Evolutionary conservation across 2,113 vertebrate genomes (phyloP), one percentile per base, ranked within the genome.

Genomic region (Calidris pygmaea): DNA sequence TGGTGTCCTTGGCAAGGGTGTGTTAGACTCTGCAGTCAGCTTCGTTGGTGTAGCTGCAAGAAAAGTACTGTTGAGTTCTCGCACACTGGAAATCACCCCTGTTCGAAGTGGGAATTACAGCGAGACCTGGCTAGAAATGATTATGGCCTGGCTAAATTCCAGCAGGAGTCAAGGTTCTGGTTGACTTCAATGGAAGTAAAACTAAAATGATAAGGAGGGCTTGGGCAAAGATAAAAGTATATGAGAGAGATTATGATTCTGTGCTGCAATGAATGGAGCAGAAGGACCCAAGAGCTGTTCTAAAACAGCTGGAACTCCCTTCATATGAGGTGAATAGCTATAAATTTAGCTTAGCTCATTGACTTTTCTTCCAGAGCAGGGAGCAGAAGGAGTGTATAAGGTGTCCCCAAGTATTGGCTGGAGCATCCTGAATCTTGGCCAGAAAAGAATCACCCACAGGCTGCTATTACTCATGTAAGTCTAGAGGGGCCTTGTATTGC

Each of bases 31-130:
- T 12, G 96, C 74, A 17, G 96, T 93, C 91, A 97, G 96, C 88
- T 98, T 98, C 91, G 97, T 97, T 26, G 97, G 96, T 59, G 98
- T 98, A 92, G 98, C 98, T 98, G 95, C 59, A 97, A 97, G 76
- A 95, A 72, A 97, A 85, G 62, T 37, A 89, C 24, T 0, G 0
- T 60, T 95, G 90, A 95, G 77, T 59, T 89, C 84, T 76, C 66
- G 56, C 27, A 27, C 0, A 3, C 30, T 89, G 86, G 66, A 96
- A 85, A 80, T 70, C 39, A 81, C 39, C 20, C 29, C 18, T 0
- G 0, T 84, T 95, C 67, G 71, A 71, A 91, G 43, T 39, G 17
- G 52, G 30, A 77, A 43, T 50, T 68, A 43, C 0, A 3, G 48
- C 0, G 20, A 91, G 90, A 78, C 60, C 24, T 39, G 41, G 41